phyloP scores from a whole-genome alignment of 1,140 invertebrate species.

The Hesperophylax magnus region DNA sequence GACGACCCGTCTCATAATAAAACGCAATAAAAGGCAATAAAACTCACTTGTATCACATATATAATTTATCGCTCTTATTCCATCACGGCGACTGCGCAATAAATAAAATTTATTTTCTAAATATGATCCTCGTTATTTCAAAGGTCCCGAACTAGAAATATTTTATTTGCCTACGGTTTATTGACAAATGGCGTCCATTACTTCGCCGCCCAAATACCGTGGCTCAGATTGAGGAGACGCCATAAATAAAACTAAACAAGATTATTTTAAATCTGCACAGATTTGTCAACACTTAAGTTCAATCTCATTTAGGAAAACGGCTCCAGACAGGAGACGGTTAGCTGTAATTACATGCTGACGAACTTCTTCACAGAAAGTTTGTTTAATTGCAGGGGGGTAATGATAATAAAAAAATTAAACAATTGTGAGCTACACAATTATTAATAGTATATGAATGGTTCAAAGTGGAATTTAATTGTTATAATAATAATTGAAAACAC shows the following conservation, averaged over 20 bases:
- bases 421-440: too few species aligned
- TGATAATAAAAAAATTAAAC: too few species aligned
- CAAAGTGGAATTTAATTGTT: too few species aligned
- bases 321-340: conserved; percentile 3
- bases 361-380: background rate
- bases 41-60: conserved; percentile 1
- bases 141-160: conserved; percentile 34
- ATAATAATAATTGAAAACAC: too few species aligned
- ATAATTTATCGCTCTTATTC: conserved; percentile 1
- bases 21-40: conserved; percentile 20
- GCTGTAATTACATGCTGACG: conserved; percentile 7
- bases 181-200: conserved; percentile 37
- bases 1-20: conserved; percentile 13
- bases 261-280: conserved; percentile 20
- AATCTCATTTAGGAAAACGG: conserved; percentile 27
- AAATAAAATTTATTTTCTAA: conserved; percentile 23
- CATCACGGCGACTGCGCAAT: conserved; percentile 30
- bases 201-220: background rate
- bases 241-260: conserved; percentile 44
- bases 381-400: background rate
- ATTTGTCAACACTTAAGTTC: conserved; percentile 40
- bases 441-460: too few species aligned
- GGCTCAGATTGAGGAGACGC: conserved; percentile 24
- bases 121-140: conserved; percentile 37
- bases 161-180: conserved; percentile 47